Base-by-base conservation (phyloP, 2,888 invertebrate genomes). In the Sturmia bella region DNA sequence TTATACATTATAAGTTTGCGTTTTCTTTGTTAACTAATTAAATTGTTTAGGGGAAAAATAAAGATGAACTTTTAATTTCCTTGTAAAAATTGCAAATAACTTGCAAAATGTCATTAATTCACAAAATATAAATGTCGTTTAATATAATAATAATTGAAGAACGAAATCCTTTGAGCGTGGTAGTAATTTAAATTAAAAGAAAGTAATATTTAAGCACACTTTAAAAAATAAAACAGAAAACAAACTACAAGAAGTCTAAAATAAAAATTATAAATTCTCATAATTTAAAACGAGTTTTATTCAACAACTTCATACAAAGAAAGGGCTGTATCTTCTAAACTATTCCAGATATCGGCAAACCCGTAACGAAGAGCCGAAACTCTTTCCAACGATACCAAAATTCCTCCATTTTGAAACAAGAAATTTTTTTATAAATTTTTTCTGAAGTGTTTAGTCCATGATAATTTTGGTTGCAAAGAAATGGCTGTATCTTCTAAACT, bases 211-310 rank as follows among this genome's bases (percentile, higher is more conserved):
- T 73, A 73, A 66, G 73, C 66, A 74, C 79, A 52, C 64, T 63
- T 57, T 27, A 73, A 73, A 83, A 43, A 17, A 27, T 32, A 59
- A 61, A 69, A 61, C 43, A 50, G 13, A 70, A 79, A 80, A 72
- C 7, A 27, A 57, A 63, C 66, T 69, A 76, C 56, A 80, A 54
- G 66, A 73, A 80, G 73, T 64, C 43, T 57, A 80, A 80, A 79
- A 80, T 68, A 63, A 83, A 80, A 80, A 74, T 74, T 61, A 80
- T 32, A 57, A 72, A 72, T 66, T 78, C 64, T 72, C 37, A 72
- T 72, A 78, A 72, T n/a, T 21, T 7, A 17, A 50, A 54, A 45
- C 21, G 15, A 15, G 7, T 77, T 64, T 70, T 32, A 56, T 64
- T 77, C 11, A 11, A n/a, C 32, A 37, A 50, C 24, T 5, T 4